Evolutionary conservation across 2,113 vertebrate species (phyloP), one percentile per base, ranked within the genome.

Genomic region (Fukomys damarensis): DNA sequence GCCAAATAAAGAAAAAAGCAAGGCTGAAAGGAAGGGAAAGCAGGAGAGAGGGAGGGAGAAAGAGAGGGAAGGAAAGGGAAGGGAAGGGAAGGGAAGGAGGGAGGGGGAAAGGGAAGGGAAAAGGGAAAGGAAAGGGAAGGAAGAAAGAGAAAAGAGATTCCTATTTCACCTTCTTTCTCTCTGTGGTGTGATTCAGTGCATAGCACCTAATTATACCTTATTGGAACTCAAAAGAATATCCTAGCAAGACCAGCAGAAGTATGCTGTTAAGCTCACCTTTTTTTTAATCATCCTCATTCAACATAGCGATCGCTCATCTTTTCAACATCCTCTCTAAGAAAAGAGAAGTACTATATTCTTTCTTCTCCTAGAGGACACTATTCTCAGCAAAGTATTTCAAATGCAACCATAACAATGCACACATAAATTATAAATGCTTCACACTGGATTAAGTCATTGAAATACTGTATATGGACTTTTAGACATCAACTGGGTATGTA

Each of bases 221-320:
- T 35, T 66, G 46, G 38, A 96, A 83, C 66, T 68, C 68, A 84
- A 94, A 68, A 86, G 52, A 87, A 56, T 24, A 96, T 35, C n/a
- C 32, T 13, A 66, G 30, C 43, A 93, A 95, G 52, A 77, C 43
- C 41, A 63, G 20, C 28, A 83, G 49, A 72, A 92, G 22, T 70
- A 32, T 41, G 20, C 7, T 66, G 7, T 19, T 68, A 46, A 10
- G 58, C 52, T 95, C 16, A 56, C 28, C 38, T 24, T 72, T 72
- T 49, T 59, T 43, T 52, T 26, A 19, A 35, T 6, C 8, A 22
- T 46, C 12, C 30, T 86, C 14, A 65, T 61, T 82, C 59, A 76
- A 91, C 14, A 84, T 0, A 46, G 46, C 86, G 30, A 72, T 14
- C 14, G 65, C 70, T 86, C n/a, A 89, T 35, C 70, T 56, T 82